Conservation (phyloP, 2,888 invertebrate genomes). For the Polydrusus cervinus region DNA sequence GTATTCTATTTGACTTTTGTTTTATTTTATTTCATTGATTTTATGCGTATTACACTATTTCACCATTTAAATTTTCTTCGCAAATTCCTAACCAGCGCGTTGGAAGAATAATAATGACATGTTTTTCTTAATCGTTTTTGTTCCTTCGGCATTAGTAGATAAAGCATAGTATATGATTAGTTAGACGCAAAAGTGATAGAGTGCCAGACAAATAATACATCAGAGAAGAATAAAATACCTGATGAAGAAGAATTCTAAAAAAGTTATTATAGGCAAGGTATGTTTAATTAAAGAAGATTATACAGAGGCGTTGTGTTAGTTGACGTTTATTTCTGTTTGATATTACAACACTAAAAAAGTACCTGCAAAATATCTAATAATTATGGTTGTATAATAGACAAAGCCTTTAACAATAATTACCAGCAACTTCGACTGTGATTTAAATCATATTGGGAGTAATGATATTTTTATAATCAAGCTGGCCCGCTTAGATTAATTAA, state of each 20-base stretch:
- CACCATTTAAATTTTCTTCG: slow-evolving; percentile 2
- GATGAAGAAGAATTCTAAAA: not conserved
- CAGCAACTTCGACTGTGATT: too few relatives aligned
- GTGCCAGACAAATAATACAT: slow-evolving; percentile 22
- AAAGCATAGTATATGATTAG: slow-evolving; percentile 4
- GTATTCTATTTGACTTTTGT: not conserved
- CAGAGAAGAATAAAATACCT: not conserved
- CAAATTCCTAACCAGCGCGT: not conserved
- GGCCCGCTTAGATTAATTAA: too few relatives aligned
- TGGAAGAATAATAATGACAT: not conserved
- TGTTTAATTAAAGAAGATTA: not conserved
- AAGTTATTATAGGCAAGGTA: not conserved
- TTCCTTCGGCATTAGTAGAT: slow-evolving; percentile 2
- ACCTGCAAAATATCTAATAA: too few relatives aligned
- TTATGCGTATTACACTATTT: not conserved
- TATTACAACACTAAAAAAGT: too few relatives aligned
- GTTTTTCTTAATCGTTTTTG: slow-evolving; percentile 10
- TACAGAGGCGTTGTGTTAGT: not conserved
- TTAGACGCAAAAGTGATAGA: not conserved
- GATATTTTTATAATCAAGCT: too few relatives aligned
- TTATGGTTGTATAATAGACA: too few relatives aligned
- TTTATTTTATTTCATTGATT: slow-evolving; percentile 7
- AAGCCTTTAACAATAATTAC: too few relatives aligned
- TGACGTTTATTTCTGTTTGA: too few relatives aligned
- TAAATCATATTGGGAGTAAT: too few relatives aligned